Base-by-base conservation (phyloP, 2,888 invertebrate species). In the Dryobota labecula region DNA sequence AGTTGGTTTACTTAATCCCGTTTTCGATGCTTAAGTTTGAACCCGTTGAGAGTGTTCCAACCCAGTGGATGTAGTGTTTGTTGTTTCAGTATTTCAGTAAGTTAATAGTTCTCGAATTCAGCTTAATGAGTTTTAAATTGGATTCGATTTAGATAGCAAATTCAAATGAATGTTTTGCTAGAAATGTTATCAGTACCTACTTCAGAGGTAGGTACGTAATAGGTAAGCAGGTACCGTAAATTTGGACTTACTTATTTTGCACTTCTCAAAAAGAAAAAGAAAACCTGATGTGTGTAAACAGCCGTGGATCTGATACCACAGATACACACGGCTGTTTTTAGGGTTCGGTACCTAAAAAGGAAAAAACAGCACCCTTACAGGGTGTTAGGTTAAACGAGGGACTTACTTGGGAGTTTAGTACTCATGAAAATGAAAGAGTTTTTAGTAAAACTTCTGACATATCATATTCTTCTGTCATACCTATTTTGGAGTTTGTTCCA, bases 81-180 rank as follows among this genome's bases (percentile, higher is more conserved):
- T 56, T 33, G 70, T 60, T 62, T 63, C 36, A 54, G 33, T 49
- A 45, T 67, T 58, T 24, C 43, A 9, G 11, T 24, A 36, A 9
- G 11, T 68, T 45, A 58, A 63, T 60, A 67, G 63, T 63, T 73
- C 27, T 30, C 24, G 18, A 62, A 30, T 62, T 58, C 5, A 13
- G 41, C 41, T 30, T 54, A 74, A 61, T 49, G 47, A 74, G 76
- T 60, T 69, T 69, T 56, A 6, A 27, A 60, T 75, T 66, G 41
- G 36, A 73, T 27, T 36, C 36, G 15, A 60, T 57, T 65, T 24
- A 18, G 24, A 61, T 75, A 36, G 33, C 33, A 41, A 27, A 58
- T 54, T 47, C 27, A n/a, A 58, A 54, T 60, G 3, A 71, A 47
- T 47, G 45, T 24, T 24, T 56, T 24, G 24, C 36, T 18, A 38